phyloP scores from a whole-genome alignment of 2,113 vertebrate genomes.

The Nothocercus julius region DNA sequence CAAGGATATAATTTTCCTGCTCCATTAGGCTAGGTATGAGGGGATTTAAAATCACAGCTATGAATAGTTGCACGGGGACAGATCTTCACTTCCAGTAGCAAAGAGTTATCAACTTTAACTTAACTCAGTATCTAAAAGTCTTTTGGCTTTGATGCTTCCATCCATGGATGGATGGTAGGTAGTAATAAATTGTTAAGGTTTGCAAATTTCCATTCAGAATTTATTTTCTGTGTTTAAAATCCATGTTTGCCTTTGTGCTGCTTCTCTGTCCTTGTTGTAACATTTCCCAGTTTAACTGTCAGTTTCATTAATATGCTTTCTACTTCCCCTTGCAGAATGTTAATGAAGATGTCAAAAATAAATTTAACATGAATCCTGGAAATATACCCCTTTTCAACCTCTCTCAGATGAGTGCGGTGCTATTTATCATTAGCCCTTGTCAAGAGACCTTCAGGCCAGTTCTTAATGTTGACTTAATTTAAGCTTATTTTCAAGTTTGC shows the following conservation, averaged over 20 bases:
- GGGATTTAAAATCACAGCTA: background rate
- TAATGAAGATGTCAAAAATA: constrained; percentile 35
- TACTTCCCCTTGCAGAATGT: background rate
- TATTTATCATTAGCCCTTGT: background rate
- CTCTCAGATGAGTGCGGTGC: background rate
- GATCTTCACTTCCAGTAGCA: background rate
- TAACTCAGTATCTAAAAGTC: background rate
- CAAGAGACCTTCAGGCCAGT: background rate
- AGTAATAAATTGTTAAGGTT: background rate
- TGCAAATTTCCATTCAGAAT: background rate
- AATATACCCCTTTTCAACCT: background rate
- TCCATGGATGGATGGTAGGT: background rate
- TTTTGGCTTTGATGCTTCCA: background rate
- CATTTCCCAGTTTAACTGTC: constrained; percentile 34
- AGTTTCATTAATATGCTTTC: constrained; percentile 32
- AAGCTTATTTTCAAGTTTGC: background rate
- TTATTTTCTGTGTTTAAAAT: constrained; percentile 13
- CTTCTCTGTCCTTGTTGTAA: background rate
- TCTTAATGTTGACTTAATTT: background rate
- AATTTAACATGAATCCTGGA: constrained; percentile 11
- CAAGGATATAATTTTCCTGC: background rate
- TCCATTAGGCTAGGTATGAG: background rate
- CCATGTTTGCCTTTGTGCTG: background rate
- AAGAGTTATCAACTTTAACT: background rate
- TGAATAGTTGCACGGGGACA: background rate